Conservation (phyloP, 2,797 vertebrate genomes). For the Orientallactaga sibirica region DNA sequence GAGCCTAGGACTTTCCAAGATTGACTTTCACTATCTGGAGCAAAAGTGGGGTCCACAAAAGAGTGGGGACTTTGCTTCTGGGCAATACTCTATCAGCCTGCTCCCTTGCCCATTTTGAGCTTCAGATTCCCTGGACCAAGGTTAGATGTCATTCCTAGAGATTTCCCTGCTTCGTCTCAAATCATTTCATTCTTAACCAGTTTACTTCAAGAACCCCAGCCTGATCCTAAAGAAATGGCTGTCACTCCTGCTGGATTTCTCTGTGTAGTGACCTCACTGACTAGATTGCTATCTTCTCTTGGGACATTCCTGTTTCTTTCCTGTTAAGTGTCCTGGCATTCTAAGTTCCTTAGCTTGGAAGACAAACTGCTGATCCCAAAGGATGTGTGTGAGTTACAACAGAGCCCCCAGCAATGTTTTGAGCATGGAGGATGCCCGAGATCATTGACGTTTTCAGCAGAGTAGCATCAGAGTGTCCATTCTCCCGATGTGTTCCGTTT, state of each 20-base stretch:
- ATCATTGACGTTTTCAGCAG: neutral
- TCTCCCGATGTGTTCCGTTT: neutral
- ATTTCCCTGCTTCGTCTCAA: neutral
- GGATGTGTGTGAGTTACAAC: neutral
- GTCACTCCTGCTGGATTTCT: neutral
- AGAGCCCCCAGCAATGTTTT: neutral
- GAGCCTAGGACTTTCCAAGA: neutral
- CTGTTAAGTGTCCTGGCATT: neutral
- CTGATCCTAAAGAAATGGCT: neutral
- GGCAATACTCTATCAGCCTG: neutral
- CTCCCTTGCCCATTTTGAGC: neutral
- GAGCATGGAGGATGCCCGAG: rapidly evolving
- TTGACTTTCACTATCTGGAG: neutral
- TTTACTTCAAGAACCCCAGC: neutral
- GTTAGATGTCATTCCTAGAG: neutral
- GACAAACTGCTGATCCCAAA: neutral
- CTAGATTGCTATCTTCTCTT: neutral
- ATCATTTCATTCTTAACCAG: neutral
- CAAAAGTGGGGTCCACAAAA: neutral
- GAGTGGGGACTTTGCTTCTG: neutral
- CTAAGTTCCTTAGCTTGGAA: neutral
- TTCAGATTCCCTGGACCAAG: neutral
- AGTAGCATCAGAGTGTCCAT: rapidly evolving
- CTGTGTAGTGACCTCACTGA: neutral
- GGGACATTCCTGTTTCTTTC: neutral